Evolutionary conservation across 2,113 vertebrate species (phyloP).

Genomic region (Elanoides forficatus): DNA sequence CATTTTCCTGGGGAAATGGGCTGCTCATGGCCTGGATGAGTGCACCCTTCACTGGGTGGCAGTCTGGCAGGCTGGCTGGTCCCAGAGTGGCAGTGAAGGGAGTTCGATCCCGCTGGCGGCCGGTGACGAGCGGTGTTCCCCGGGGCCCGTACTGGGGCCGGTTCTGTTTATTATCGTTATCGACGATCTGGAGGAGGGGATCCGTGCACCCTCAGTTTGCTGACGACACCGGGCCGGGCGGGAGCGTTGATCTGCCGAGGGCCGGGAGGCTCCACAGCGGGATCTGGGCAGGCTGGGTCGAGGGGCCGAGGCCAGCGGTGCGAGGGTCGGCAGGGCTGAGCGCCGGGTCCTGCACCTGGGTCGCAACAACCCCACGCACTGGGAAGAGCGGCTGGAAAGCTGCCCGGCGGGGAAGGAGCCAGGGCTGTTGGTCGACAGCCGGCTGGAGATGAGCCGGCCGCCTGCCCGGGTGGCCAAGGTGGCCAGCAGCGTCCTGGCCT

Average conservation of each 20-base stretch:
- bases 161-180: fast-evolving
- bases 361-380: fast-evolving
- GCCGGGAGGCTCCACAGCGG: not conserved
- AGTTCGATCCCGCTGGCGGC: fast-evolving
- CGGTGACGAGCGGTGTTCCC: fast-evolving
- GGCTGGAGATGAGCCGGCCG: not conserved
- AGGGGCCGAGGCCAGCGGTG: not conserved
- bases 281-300: not conserved
- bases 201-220: not conserved
- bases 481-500: not conserved
- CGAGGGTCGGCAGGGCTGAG: not conserved
- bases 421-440: not conserved
- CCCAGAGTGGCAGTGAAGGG: not conserved
- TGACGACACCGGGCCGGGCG: fast-evolving
- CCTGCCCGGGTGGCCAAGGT: no score
- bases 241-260: not conserved
- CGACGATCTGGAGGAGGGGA: not conserved
- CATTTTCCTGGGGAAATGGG: not conserved
- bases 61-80: fast-evolving
- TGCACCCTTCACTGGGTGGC: fast-evolving
- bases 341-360: not conserved
- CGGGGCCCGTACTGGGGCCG: fast-evolving
- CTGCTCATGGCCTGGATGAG: not conserved
- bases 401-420: no score
- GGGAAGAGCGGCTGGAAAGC: no score